Evolutionary conservation across 2,113 vertebrate genomes (phyloP).

Genomic region (Aleadryas rufinucha): DNA sequence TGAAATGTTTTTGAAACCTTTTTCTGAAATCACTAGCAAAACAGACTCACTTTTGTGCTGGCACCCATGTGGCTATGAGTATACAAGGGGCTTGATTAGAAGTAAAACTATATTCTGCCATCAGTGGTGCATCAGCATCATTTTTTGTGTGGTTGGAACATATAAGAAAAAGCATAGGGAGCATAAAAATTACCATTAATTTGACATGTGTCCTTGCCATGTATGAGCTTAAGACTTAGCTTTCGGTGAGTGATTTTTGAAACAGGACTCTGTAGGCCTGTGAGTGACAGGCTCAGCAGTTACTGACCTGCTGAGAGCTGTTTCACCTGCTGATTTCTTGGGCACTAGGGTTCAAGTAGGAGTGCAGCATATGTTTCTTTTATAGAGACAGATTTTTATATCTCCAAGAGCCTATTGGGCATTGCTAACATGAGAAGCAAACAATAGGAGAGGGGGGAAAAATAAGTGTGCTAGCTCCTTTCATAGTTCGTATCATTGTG

Average conservation of each 20-base stretch:
- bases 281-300: not conserved
- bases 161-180: not conserved
- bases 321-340: not conserved
- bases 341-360: not conserved
- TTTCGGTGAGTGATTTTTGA: not conserved
- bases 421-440: not conserved
- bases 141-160: not conserved
- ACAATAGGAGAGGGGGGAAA: not conserved
- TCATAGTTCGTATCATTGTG: not conserved
- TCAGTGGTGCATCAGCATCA: not conserved
- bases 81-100: not conserved
- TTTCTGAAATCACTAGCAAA: not conserved
- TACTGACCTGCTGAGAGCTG: not conserved
- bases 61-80: not conserved
- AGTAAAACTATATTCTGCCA: not conserved
- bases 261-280: not conserved
- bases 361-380: not conserved
- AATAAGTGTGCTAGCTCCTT: not conserved
- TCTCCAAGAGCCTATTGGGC: not conserved
- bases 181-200: not conserved
- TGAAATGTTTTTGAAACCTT: not conserved
- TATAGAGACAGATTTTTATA: not conserved
- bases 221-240: not conserved
- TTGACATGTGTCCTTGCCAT: not conserved
- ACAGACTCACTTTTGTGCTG: not conserved